phyloP scores from a whole-genome alignment of 2,113 vertebrate genomes.

The Rutilus rutilus region DNA sequence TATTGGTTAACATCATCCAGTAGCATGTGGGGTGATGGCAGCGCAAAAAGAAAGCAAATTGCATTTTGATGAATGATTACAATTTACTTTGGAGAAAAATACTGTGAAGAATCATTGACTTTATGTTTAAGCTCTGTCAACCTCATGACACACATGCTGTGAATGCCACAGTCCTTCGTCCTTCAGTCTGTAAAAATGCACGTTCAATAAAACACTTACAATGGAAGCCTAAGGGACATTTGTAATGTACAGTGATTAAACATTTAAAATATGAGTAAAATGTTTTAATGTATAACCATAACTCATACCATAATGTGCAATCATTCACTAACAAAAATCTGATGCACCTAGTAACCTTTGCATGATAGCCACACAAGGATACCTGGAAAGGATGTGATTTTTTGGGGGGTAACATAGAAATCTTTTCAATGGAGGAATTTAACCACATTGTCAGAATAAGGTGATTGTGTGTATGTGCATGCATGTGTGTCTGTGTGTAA shows the following conservation, averaged over 20 bases:
- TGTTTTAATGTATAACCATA: too few species aligned
- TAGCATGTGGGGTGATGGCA: not conserved
- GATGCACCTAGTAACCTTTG: too few species aligned
- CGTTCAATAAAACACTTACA: not conserved
- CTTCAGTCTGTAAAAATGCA: not conserved
- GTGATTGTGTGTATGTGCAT: too few species aligned
- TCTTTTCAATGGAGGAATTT: too few species aligned
- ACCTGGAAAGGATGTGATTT: too few species aligned
- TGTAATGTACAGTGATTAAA: not conserved
- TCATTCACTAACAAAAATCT: too few species aligned
- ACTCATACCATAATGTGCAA: too few species aligned
- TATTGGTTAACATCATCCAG: not conserved
- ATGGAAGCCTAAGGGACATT: not conserved
- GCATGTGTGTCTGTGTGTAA: too few species aligned
- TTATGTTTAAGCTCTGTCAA: not conserved
- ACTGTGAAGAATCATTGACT: not conserved
- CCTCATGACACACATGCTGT: not conserved
- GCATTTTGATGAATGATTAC: not conserved
- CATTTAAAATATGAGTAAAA: not conserved
- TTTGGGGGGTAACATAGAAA: too few species aligned
- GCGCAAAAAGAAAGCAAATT: not conserved
- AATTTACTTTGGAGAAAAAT: not conserved
- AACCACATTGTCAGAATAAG: too few species aligned
- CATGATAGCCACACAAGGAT: too few species aligned
- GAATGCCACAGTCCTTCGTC: not conserved